Percentiles rank a stretch among this genome's conserved stretches.
phyloP scores from a whole-genome alignment of 2,888 invertebrate genomes.

The Lobophora halterata region DNA sequence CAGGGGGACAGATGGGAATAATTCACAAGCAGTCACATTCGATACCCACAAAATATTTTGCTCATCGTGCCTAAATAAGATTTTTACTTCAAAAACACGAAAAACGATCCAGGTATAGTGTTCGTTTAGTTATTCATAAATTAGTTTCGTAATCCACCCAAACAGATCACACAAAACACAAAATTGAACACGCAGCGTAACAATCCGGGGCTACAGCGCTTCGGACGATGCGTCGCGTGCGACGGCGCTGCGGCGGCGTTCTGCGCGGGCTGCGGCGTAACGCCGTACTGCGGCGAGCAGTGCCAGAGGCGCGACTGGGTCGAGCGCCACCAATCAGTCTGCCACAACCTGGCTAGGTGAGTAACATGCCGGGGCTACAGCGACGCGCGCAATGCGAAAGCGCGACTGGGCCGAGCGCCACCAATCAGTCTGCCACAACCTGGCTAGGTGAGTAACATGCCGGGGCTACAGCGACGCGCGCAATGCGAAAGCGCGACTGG shows the following conservation, averaged over 20 bases:
- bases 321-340: conserved; percentile 50
- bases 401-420: conserved; percentile 58
- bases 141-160: no score
- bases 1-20: no score
- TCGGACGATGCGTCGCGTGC: conserved; percentile 53
- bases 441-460: background rate
- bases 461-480: conserved; percentile 29
- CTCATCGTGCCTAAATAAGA: no score
- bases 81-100: no score
- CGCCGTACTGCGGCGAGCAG: conserved; percentile 57
- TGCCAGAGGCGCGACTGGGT: conserved; percentile 64
- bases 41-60: no score
- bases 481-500: background rate
- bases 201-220: conserved; percentile 58
- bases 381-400: conserved; percentile 46
- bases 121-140: no score
- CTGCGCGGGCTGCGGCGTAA: conserved; percentile 59
- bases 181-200: conserved; percentile 45
- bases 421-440: conserved; percentile 24
- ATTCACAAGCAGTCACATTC: no score
- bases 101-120: no score
- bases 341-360: conserved; percentile 61
- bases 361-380: conserved; percentile 56
- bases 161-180: conserved; percentile 15
- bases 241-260: conserved; percentile 43